Percentiles rank a stretch among this genome's conserved stretches.
Conservation (phyloP, 2,888 invertebrate species). For the Drosophila quinaria region DNA sequence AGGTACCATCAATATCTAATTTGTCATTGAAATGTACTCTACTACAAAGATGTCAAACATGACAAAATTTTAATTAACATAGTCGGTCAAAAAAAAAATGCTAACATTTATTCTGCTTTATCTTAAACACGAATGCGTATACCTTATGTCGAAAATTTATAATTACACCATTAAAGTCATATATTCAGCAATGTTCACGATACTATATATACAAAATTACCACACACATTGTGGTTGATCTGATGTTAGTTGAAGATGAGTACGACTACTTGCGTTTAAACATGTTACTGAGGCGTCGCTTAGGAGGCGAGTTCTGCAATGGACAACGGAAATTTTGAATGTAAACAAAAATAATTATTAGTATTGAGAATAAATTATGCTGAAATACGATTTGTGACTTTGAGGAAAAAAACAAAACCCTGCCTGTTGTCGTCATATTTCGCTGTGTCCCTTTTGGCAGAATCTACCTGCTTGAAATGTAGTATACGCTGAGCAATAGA, state of each 20-base stretch:
- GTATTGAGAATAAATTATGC: background rate
- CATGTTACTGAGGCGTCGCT: constrained; percentile 84
- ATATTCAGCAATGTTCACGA: background rate
- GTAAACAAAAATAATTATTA: background rate
- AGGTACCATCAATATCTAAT: background rate
- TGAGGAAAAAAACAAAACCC: background rate
- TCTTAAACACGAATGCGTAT: background rate
- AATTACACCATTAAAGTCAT: background rate
- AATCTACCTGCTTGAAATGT: background rate
- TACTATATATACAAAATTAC: background rate
- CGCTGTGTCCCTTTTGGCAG: background rate
- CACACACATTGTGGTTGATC: background rate
- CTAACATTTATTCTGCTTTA: background rate
- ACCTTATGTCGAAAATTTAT: background rate
- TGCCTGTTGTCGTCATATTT: constrained; percentile 6
- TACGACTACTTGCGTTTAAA: constrained; percentile 83
- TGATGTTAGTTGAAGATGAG: constrained; percentile 1
- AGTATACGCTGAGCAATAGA: background rate
- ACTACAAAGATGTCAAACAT: background rate
- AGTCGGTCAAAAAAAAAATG: background rate
- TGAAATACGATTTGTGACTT: background rate
- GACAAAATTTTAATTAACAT: background rate
- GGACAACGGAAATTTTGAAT: constrained; percentile 30
- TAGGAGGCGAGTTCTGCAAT: constrained; percentile 84
- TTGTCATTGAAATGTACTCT: background rate